Base-by-base conservation (phyloP, 2,888 invertebrate genomes). In the Nezara viridula region DNA sequence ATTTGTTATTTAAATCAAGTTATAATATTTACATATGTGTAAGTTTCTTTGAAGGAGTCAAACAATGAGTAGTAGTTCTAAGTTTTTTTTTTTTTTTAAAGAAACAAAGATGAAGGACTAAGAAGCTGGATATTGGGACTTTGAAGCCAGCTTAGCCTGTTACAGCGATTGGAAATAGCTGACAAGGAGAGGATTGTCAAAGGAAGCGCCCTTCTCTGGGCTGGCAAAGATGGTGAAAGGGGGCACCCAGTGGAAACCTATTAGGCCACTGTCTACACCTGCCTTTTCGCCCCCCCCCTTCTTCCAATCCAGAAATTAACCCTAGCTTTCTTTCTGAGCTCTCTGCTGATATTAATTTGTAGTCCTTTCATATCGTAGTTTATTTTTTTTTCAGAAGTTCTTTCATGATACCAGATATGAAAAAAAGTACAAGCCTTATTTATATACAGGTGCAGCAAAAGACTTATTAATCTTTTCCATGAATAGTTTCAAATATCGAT, bases 151-250 rank as follows among this genome's bases (percentile, higher is more conserved):
- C 24, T 81, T 81, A 81, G 44, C 81, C 81, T 47, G 44, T 81
- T 24, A 81, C 24, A 81, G 44, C 81, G 40, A 81, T 81, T 81
- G 81, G 44, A 47, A 81, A 81, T 44, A 47, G 81, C 81, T 81
- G 81, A 81, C 81, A 81, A 81, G 81, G 81, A 47, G 44, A 47
- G 81, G 47, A 77, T 73, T 81, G 81, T 81, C 44, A 81, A 81
- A 81, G 81, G 44, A 24, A n/a, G 21, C 77, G 37, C 37, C 81
- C 14, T 14, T 21, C 24, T n/a, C 9, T 47, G 44, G 81, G 24
- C 44, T 44, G 44, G 44, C 24, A 9, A 81, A 81, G 81, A 73
- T 32, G 81, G 2, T 81, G 81, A 81, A 47, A 81, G 44, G 44
- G 44, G 24, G 81, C 81, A 47, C 44, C 44, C 44, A 44, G 81